A percentile compares a stretch with the other conserved stretches of the same genome.
These are phyloP conservation scores for Aegotheles bennettii DNA, from an alignment of 2,113 vertebrate genomes.

Conservation along the genomic window DNA sequence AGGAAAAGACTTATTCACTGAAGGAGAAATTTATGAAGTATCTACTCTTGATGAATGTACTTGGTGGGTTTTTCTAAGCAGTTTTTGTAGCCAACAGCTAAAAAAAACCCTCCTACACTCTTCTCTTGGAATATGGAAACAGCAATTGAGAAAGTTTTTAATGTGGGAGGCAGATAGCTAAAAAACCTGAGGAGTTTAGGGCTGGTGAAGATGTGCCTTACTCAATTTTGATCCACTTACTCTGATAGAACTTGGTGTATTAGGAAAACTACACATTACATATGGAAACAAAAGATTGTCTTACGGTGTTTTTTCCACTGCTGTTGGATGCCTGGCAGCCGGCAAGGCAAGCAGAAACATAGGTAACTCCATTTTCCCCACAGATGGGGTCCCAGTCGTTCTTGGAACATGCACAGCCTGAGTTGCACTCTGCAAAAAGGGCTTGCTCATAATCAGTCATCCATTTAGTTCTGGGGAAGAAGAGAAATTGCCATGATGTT, in stretches of 20 bases:
- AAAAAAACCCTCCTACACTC: not conserved
- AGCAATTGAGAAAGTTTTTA: not conserved
- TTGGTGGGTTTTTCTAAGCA: not conserved
- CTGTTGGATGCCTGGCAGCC: conserved; percentile 79
- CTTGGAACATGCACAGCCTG: conserved; percentile 77
- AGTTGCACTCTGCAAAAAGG: conserved; percentile 86
- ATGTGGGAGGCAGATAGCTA: not conserved
- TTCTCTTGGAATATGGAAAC: not conserved
- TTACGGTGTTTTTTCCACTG: conserved; percentile 80
- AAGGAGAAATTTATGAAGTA: not conserved
- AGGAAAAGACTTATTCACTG: not conserved
- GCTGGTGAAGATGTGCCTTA: not conserved
- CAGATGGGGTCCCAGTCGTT: conserved; percentile 90
- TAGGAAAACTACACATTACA: not conserved
- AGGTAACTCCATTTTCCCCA: conserved; percentile 86
- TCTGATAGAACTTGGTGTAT: not conserved
- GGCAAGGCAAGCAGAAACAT: conserved; percentile 86
- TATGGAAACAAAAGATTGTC: not conserved
- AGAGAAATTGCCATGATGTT: not conserved
- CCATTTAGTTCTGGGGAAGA: conserved; percentile 67
- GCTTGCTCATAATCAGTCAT: conserved; percentile 61
- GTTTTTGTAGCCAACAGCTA: not conserved
- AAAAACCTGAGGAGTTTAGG: not conserved
- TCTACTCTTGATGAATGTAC: not conserved
- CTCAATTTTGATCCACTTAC: not conserved